Evolutionary conservation across 1,140 invertebrate species (phyloP), one percentile per base, ranked within the genome.

Genomic region (Scaptomyza hsui): DNA sequence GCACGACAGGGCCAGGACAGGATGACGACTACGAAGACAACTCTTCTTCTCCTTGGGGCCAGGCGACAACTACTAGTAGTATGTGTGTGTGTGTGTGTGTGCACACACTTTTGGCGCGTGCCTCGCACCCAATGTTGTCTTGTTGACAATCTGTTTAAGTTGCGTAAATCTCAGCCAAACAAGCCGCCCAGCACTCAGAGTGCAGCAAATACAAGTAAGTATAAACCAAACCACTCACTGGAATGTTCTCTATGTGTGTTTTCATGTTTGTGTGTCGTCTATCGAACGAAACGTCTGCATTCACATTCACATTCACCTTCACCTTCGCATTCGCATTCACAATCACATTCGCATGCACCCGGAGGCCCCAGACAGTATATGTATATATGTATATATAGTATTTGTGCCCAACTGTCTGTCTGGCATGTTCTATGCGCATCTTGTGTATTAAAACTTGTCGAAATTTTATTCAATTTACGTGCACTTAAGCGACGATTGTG

Each of bases 381-480:
- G 7, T 41, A n/a, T 45, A 10, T 26, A 15, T 26, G 12, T 19
- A 26, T 35, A 29, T 9, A n/a, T n/a, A 39, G 18, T 53, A n/a
- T n/a, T 37, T 37, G 32, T 53, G 55, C 26, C 57, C 16, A 44
- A 49, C 24, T 9, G 6, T 29, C 26, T 60, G 44, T 73, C 64
- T 69, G 55, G 10, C 39, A 55, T 75, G 65, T 61, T 72, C 65
- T 69, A 62, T 82, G 75, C 79, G 68, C 74, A 76, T 76, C 76
- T 73, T 71, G 75, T 80, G 81, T 80, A 86, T 86, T 86, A 86
- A 88, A 86, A 82, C 82, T 88, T 86, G 82, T 86, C 82, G 71
- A 88, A 86, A 88, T 82, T 88, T 75, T 88, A 86, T 86, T 86
- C 82, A 86, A 86, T 86, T 86, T 86, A 86, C 71, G 78, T 88